Conservation (phyloP, 2,113 vertebrate genomes). For the Micromys minutus region DNA sequence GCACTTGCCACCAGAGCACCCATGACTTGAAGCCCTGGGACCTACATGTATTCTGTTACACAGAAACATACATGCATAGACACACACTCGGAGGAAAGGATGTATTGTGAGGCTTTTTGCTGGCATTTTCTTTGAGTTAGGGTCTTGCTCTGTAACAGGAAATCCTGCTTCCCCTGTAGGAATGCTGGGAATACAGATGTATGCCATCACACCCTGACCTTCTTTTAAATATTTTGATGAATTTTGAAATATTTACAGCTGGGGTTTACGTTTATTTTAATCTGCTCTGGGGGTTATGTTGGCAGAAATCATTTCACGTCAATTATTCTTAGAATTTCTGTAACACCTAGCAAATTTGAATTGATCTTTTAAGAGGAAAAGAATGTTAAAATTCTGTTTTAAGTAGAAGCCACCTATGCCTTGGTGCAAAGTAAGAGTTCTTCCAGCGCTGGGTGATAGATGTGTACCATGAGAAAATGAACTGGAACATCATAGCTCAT, state of each 20-base stretch:
- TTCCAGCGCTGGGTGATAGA: not conserved
- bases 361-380: not conserved
- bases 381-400: not conserved
- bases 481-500: not conserved
- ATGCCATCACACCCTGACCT: not conserved
- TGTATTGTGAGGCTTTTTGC: not conserved
- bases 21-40: not conserved
- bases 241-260: not conserved
- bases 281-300: not conserved
- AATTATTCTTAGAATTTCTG: not conserved
- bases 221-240: not conserved
- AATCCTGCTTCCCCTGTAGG: not conserved
- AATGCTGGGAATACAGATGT: not conserved
- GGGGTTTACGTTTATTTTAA: not conserved
- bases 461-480: not conserved
- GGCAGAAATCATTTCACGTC: not conserved
- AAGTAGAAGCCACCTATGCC: not conserved
- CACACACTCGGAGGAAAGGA: too few species aligned
- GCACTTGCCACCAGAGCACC: not conserved
- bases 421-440: not conserved
- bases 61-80: not conserved
- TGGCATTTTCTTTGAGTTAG: not conserved
- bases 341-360: not conserved
- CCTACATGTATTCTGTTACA: not conserved
- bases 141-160: not conserved